These are phyloP conservation scores for Cricetomys ansorgei DNA, from an alignment of 2,113 vertebrate genomes.

Conservation along the genomic window DNA sequence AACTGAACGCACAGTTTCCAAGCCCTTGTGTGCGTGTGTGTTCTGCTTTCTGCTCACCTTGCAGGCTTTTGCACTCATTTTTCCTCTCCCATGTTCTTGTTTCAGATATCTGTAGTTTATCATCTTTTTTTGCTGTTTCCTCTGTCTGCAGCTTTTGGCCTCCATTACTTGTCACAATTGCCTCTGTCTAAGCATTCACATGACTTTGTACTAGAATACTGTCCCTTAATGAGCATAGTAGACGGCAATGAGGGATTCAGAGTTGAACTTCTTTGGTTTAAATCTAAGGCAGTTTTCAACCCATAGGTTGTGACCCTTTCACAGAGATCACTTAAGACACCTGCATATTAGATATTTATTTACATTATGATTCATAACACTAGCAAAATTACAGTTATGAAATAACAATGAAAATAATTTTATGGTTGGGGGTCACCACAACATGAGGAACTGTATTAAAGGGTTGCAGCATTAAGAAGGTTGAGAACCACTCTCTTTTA, in stretches of 20 bases:
- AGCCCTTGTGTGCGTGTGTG: too few relatives aligned
- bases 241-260: background rate
- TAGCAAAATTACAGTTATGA: too few relatives aligned
- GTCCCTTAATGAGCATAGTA: background rate
- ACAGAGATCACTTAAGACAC: too few relatives aligned
- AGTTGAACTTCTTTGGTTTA: background rate
- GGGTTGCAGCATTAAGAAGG: too few relatives aligned
- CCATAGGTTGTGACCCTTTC: too few relatives aligned
- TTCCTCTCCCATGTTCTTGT: background rate
- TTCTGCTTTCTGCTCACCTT: background rate
- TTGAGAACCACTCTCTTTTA: too few relatives aligned
- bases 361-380: too few relatives aligned
- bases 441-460: too few relatives aligned
- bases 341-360: too few relatives aligned
- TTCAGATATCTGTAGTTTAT: background rate
- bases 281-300: too few relatives aligned
- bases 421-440: too few relatives aligned
- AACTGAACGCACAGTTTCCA: background rate
- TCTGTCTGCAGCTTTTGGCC: background rate
- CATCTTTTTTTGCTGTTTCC: background rate
- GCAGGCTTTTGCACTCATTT: background rate
- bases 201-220: background rate
- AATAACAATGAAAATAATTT: too few relatives aligned
- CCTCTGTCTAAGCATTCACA: background rate
- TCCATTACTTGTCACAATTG: background rate